phyloP scores from a whole-genome alignment of 2,113 vertebrate species.

The Paramormyrops kingsleyae region DNA sequence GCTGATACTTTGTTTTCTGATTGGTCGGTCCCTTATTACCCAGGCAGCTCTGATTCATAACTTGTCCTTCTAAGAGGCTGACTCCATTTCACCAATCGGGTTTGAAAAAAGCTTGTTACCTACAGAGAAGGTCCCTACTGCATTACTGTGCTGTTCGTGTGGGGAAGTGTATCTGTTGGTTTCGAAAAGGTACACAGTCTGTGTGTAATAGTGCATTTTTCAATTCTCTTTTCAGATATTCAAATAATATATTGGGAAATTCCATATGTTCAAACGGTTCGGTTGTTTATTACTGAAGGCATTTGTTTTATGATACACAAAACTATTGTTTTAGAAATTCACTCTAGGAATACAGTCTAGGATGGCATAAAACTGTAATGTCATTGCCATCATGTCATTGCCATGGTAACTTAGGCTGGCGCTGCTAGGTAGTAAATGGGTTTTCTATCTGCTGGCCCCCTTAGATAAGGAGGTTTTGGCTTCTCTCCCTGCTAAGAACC shows the following conservation, averaged over 20 bases:
- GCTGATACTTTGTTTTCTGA: neutral
- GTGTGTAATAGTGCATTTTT: neutral
- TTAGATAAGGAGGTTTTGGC: constrained; percentile 28
- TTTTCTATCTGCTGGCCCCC: constrained; percentile 32
- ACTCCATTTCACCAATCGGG: neutral
- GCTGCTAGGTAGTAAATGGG: constrained; percentile 52
- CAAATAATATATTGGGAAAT: neutral
- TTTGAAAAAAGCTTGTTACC: neutral
- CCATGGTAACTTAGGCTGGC: constrained; percentile 93
- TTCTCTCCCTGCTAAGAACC: neutral
- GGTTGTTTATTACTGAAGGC: neutral
- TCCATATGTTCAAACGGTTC: neutral
- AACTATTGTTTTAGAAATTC: neutral
- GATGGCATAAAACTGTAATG: constrained; percentile 77
- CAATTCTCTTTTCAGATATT: neutral
- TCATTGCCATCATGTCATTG: constrained; percentile 85
- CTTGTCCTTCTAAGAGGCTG: neutral
- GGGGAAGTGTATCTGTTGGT: neutral
- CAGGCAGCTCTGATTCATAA: neutral
- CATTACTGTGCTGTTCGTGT: neutral
- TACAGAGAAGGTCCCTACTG: neutral
- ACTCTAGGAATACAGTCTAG: constrained; percentile 90
- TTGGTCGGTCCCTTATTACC: neutral
- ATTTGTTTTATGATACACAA: neutral
- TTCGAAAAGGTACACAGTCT: neutral